Conservation (phyloP, 1,140 invertebrate genomes). For the Diabrotica virgifera region DNA sequence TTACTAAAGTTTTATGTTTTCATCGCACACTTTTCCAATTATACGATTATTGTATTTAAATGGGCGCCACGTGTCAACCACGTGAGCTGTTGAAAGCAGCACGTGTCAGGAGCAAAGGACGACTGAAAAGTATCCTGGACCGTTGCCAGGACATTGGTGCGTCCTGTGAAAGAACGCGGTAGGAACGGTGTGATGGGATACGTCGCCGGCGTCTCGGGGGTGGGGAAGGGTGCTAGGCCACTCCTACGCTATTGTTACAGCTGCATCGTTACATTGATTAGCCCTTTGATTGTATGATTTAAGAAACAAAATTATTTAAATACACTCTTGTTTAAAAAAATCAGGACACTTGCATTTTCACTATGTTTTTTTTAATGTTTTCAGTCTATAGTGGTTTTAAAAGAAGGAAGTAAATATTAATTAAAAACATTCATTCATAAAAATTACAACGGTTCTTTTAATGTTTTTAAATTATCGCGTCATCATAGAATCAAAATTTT, state of each 20-base stretch:
- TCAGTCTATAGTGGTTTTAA: no score
- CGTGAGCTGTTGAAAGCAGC: background rate
- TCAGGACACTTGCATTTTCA: no score
- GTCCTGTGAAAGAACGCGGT: background rate
- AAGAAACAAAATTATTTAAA: no score
- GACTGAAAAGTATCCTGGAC: background rate
- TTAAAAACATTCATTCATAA: no score
- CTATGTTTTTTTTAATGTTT: no score
- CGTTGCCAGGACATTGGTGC: background rate
- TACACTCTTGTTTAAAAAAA: no score
- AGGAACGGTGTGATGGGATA: background rate
- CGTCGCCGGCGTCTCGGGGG: background rate
- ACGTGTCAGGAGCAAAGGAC: background rate
- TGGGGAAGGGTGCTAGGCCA: background rate
- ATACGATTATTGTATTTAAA: background rate
- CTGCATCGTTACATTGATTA: background rate
- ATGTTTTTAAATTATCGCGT: no score
- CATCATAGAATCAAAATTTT: no score
- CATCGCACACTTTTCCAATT: slow-evolving; percentile 40
- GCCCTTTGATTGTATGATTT: no score
- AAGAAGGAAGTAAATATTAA: no score
- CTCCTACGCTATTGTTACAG: background rate
- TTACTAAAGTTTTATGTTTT: slow-evolving; percentile 33
- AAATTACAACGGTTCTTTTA: no score
- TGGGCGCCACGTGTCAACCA: background rate